phyloP scores from a whole-genome alignment of 2,797 vertebrate species.

The Chiroxiphia lanceolata region DNA sequence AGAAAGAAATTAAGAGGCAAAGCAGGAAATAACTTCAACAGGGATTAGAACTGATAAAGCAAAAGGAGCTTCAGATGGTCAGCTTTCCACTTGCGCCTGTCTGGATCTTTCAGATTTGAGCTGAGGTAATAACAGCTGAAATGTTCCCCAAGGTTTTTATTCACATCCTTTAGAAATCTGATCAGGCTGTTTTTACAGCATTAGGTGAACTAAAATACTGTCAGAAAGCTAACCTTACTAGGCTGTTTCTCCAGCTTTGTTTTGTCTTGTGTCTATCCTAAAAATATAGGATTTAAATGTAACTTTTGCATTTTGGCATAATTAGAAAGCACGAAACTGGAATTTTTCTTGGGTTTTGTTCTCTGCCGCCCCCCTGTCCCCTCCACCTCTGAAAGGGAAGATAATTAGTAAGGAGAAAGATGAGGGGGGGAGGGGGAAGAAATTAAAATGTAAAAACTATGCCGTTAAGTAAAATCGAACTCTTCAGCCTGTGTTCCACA shows the following conservation, averaged over 20 bases:
- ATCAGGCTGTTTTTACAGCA: neutral
- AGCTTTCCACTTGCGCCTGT: neutral
- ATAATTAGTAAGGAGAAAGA: neutral
- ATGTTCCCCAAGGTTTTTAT: neutral
- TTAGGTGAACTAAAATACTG: neutral
- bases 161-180: neutral
- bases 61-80: neutral
- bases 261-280: neutral
- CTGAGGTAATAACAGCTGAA: neutral
- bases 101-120: neutral
- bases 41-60: neutral
- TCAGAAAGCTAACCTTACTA: neutral
- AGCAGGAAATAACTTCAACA: neutral
- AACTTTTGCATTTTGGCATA: neutral
- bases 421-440: accelerated
- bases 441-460: neutral
- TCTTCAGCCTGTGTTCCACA: neutral
- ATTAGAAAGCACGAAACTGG: neutral
- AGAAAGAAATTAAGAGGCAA: neutral
- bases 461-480: neutral
- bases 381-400: neutral
- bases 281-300: neutral
- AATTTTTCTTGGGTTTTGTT: neutral
- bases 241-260: neutral
- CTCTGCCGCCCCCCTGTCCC: accelerated